Conservation (phyloP, 2,888 invertebrate genomes). For the Drosophila paucipuncta region DNA sequence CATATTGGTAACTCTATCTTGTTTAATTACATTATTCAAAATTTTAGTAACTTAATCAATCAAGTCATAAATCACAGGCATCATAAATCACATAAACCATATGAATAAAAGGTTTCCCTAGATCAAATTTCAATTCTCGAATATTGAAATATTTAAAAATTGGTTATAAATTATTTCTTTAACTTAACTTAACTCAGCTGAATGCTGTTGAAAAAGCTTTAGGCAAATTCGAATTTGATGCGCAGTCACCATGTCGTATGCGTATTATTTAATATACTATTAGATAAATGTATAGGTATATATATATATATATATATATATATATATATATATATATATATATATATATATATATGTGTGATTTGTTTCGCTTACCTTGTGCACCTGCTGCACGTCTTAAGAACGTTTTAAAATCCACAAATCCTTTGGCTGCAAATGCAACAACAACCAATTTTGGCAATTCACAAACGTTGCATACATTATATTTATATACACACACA, state of each 20-base stretch:
- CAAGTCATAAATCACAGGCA: neutral
- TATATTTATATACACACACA: slow-evolving; percentile 53
- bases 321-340: neutral
- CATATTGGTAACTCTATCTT: neutral
- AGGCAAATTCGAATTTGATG: slow-evolving; percentile 45
- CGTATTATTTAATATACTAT: slow-evolving; percentile 39
- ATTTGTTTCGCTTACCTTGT: slow-evolving; percentile 45
- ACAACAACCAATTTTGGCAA: slow-evolving; percentile 80
- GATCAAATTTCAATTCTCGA: slow-evolving; percentile 4
- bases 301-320: neutral
- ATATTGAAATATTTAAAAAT: neutral
- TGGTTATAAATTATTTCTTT: neutral
- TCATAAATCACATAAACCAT: neutral
- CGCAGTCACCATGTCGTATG: slow-evolving; percentile 68
- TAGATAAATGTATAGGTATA: neutral
- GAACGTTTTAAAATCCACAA: slow-evolving; percentile 77
- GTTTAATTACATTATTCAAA: neutral
- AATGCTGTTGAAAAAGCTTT: neutral
- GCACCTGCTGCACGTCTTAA: slow-evolving; percentile 58
- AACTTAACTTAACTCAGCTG: neutral
- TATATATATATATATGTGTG: neutral
- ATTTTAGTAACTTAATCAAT: slow-evolving; percentile 2
- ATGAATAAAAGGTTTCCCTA: neutral
- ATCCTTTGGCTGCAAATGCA: slow-evolving; percentile 83
- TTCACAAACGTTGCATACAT: slow-evolving; percentile 77